These are phyloP conservation scores for Hesperophylax magnus DNA, from an alignment of 1,140 invertebrate genomes.

Conservation along the genomic window DNA sequence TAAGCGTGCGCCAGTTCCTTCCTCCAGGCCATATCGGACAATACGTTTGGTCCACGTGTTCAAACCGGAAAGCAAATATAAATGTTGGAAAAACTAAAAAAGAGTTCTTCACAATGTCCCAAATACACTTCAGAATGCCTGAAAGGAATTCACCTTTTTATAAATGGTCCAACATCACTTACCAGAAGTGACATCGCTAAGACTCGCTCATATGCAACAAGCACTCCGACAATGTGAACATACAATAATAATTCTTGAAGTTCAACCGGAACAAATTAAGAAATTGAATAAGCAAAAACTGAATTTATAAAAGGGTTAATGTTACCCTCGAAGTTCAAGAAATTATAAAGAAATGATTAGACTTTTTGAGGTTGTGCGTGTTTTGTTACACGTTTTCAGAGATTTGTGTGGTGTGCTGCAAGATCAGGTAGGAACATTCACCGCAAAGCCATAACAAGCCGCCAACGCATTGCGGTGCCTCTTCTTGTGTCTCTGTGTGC, in stretches of 20 bases:
- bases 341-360: background rate
- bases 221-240: constrained; percentile 1
- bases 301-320: background rate
- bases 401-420: background rate
- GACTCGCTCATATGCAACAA: constrained; percentile 6
- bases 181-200: background rate
- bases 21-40: constrained; percentile 11
- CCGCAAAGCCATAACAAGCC: constrained; percentile 28
- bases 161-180: background rate
- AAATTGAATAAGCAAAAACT: background rate
- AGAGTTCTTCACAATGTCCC: background rate
- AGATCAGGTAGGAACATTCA: constrained; percentile 22
- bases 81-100: background rate
- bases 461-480: constrained; percentile 15
- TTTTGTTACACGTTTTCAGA: background rate
- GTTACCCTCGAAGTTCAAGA: background rate
- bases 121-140: background rate
- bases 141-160: background rate
- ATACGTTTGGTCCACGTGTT: background rate
- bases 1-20: background rate
- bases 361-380: background rate
- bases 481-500: background rate
- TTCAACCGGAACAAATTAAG: background rate
- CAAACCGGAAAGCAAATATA: background rate
- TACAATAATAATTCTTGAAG: constrained; percentile 15